Conservation (phyloP, 2,888 invertebrate species). For the Apamea epomidion region DNA sequence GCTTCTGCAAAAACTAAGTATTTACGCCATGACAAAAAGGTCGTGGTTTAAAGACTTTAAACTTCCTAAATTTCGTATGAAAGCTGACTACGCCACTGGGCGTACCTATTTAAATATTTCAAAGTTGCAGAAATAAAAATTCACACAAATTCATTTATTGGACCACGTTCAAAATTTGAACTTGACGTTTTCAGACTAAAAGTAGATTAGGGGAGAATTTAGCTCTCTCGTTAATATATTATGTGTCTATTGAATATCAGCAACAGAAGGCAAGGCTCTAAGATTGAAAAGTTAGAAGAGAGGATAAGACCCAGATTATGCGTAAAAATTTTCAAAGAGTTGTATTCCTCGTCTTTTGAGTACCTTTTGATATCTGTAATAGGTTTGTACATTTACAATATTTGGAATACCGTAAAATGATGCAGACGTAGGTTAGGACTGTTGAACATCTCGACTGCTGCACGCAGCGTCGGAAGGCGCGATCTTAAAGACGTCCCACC, state of each 20-base stretch:
- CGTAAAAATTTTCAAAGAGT: slow-evolving; percentile 8
- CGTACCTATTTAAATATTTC: background rate
- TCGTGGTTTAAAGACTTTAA: background rate
- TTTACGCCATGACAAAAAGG: too few species aligned
- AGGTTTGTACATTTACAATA: slow-evolving; percentile 36
- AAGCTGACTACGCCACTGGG: background rate
- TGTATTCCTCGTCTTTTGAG: slow-evolving; percentile 24
- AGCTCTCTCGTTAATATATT: slow-evolving; percentile 35
- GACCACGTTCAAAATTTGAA: slow-evolving; percentile 32
- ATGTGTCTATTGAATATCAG: slow-evolving; percentile 43
- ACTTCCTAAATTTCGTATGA: background rate
- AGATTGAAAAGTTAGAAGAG: slow-evolving; percentile 26
- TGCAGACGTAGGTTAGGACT: slow-evolving; percentile 9
- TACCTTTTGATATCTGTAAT: slow-evolving; percentile 19
- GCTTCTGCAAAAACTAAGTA: background rate
- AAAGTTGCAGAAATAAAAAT: background rate
- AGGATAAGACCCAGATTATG: slow-evolving; percentile 21
- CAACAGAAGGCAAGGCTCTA: slow-evolving; percentile 58
- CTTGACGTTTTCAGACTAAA: slow-evolving; percentile 12
- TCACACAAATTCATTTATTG: background rate
- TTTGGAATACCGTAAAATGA: slow-evolving; percentile 23
- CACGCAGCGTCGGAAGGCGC: slow-evolving; percentile 5
- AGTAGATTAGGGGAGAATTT: slow-evolving; percentile 39
- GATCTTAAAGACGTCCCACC: slow-evolving; percentile 26
- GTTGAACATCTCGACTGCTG: slow-evolving; percentile 23